A percentile compares a stretch with the other conserved stretches of the same genome.
These are phyloP conservation scores for Masticophis lateralis DNA, from an alignment of 2,797 vertebrate species.

Conservation along the genomic window DNA sequence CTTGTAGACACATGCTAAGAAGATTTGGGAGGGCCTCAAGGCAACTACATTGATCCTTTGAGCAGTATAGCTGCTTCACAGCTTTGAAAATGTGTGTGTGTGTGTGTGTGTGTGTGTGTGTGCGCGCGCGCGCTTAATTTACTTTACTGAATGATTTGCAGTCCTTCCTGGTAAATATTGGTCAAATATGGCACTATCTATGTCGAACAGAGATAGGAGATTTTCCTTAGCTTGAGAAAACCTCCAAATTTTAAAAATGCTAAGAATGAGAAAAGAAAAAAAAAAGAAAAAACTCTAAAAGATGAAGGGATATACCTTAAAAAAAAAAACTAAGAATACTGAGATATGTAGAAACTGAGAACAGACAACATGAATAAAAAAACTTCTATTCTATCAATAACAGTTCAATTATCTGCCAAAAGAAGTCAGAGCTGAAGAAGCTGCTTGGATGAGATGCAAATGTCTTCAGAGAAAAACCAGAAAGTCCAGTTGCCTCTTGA, in stretches of 20 bases:
- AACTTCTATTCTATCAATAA: neutral
- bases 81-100: neutral
- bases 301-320: neutral
- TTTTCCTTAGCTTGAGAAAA: neutral
- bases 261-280: neutral
- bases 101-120: no score
- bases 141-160: neutral
- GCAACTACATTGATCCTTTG: neutral
- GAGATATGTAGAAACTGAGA: neutral
- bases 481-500: neutral
- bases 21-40: neutral
- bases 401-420: neutral
- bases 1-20: neutral
- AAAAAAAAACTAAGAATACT: neutral
- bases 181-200: neutral
- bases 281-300: neutral
- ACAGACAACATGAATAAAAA: neutral
- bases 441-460: neutral
- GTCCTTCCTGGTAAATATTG: neutral
- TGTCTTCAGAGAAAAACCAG: neutral
- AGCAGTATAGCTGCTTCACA: neutral
- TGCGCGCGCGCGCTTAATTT: neutral
- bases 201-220: neutral
- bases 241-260: neutral
- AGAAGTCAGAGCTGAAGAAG: neutral